phyloP scores from a whole-genome alignment of 1,140 invertebrate species.

The Globodera rostochiensis region DNA sequence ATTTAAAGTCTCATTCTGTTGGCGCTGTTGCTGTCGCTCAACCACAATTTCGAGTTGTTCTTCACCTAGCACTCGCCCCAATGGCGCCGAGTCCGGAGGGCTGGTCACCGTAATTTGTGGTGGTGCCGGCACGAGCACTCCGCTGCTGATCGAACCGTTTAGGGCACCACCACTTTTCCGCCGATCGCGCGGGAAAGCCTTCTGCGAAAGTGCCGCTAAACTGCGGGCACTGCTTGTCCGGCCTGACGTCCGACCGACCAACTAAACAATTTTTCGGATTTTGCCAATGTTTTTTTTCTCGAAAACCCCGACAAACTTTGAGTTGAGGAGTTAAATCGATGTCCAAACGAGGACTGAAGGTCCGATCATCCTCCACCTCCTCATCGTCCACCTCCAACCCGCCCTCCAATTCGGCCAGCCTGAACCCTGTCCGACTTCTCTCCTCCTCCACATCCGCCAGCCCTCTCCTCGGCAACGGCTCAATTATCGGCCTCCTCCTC shows the following conservation, averaged over 20 bases:
- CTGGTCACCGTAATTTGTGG: constrained; percentile 24
- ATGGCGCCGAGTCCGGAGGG: neutral
- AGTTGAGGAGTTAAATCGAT: constrained; percentile 26
- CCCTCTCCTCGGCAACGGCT: neutral
- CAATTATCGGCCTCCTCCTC: neutral
- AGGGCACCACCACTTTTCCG: neutral
- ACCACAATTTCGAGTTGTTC: constrained; percentile 1
- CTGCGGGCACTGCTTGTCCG: neutral
- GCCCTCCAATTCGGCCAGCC: neutral
- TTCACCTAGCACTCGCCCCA: neutral
- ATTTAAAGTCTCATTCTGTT: constrained; percentile 4
- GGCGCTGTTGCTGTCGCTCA: constrained; percentile 2
- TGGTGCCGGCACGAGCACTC: constrained; percentile 14
- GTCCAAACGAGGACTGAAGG: constrained; percentile 17
- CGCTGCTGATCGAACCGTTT: neutral
- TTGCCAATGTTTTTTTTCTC: neutral
- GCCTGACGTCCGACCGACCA: neutral
- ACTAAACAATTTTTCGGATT: constrained; percentile 9
- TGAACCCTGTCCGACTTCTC: neutral
- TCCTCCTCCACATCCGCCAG: neutral
- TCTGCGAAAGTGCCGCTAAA: neutral
- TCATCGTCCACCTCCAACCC: neutral
- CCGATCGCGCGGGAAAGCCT: neutral
- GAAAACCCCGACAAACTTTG: neutral
- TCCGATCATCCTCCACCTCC: neutral